phyloP scores from a whole-genome alignment of 1,140 invertebrate species.

The Asbolus verrucosus region DNA sequence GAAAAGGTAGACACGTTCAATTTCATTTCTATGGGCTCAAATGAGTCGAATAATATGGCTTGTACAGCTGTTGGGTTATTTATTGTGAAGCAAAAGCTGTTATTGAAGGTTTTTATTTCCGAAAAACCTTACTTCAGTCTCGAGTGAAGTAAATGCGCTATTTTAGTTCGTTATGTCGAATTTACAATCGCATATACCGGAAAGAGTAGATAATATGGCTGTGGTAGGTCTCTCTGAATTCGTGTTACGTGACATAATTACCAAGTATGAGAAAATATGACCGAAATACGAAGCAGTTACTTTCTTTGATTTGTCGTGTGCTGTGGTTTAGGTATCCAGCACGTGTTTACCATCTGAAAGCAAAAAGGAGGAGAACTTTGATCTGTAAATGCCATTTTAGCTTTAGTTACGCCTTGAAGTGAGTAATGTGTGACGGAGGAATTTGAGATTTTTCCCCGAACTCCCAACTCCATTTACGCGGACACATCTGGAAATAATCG shows the following conservation, averaged over 20 bases:
- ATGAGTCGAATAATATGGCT: conserved; percentile 26
- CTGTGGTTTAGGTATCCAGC: conserved; percentile 43
- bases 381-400: conserved; percentile 56
- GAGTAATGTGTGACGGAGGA: conserved; percentile 52
- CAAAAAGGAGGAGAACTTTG: conserved; percentile 52
- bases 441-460: conserved; percentile 48
- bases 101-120: conserved; percentile 6
- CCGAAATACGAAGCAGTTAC: conserved; percentile 49
- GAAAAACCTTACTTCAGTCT: not conserved
- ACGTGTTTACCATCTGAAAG: conserved; percentile 56
- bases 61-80: conserved; percentile 17
- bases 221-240: conserved; percentile 48
- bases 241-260: conserved; percentile 55
- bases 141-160: conserved; percentile 11
- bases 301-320: conserved; percentile 50
- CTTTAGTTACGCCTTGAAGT: conserved; percentile 49
- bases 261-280: conserved; percentile 53
- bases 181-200: too few species aligned
- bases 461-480: conserved; percentile 34
- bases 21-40: conserved; percentile 32
- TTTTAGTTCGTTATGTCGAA: too few species aligned
- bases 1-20: conserved; percentile 32
- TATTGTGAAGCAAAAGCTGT: conserved; percentile 13
- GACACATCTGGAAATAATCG: conserved; percentile 54
- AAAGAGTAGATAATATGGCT: conserved; percentile 8